phyloP scores from a whole-genome alignment of 1,140 invertebrate species.

The Drosophila neocordata region DNA sequence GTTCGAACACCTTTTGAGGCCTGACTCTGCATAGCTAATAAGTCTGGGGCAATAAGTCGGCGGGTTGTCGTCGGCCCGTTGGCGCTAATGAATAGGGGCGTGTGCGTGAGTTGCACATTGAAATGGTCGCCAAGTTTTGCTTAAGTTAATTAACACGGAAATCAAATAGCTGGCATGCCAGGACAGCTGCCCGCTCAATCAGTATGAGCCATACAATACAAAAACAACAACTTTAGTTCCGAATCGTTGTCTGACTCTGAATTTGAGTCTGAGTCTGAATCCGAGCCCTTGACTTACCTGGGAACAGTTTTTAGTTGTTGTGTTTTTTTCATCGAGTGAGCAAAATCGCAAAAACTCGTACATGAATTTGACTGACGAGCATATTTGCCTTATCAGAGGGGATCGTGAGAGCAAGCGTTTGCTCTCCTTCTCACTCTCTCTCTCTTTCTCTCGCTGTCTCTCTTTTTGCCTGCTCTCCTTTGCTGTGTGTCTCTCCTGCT shows the following conservation, averaged over 20 bases:
- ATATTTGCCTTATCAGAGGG: constrained; percentile 7
- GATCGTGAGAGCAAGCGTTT: constrained; percentile 5
- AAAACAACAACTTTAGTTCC: neutral
- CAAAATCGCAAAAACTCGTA: neutral
- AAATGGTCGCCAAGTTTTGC: constrained; percentile 53
- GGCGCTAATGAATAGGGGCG: constrained; percentile 79
- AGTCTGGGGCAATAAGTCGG: constrained; percentile 17
- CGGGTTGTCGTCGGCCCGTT: constrained; percentile 4
- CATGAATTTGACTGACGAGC: too few species aligned
- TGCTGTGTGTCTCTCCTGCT: neutral
- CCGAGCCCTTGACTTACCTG: constrained; percentile 20
- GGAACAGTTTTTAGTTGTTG: constrained; percentile 38
- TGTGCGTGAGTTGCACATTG: constrained; percentile 76
- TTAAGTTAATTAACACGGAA: constrained; percentile 81
- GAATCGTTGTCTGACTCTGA: neutral
- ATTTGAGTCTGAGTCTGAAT: neutral
- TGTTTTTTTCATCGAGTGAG: neutral
- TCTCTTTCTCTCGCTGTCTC: constrained; percentile 28
- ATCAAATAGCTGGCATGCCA: constrained; percentile 76
- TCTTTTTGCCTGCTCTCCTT: constrained; percentile 21
- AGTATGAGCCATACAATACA: neutral
- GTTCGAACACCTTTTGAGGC: constrained; percentile 70
- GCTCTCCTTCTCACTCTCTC: neutral
- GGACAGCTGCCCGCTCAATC: constrained; percentile 12
- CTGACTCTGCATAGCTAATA: constrained; percentile 76